Percentiles rank a stretch among this genome's conserved stretches.
These are phyloP conservation scores for Holocentrus rufus DNA, from an alignment of 2,797 vertebrate species.

Conservation along the genomic window DNA sequence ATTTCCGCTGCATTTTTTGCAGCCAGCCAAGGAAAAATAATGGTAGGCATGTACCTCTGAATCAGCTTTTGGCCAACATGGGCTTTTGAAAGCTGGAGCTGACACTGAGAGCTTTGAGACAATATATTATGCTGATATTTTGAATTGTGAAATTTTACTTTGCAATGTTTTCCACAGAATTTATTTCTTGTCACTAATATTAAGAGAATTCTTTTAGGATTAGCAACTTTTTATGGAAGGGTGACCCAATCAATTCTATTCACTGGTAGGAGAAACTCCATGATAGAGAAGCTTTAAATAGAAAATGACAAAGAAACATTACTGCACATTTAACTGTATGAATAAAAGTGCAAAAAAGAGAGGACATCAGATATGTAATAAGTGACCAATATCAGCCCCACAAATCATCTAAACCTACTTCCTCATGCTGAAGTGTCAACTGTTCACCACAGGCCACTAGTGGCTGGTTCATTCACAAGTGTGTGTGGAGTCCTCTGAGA, in stretches of 20 bases:
- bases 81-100: slow-evolving; percentile 18
- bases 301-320: too few species aligned
- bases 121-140: neutral
- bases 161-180: neutral
- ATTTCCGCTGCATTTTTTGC: slow-evolving; percentile 61
- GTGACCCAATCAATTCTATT: too few species aligned
- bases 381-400: neutral
- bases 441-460: neutral
- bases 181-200: neutral
- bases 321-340: too few species aligned
- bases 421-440: slow-evolving; percentile 31
- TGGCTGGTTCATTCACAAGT: slow-evolving; percentile 43
- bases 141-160: neutral
- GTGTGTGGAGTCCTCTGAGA: slow-evolving; percentile 49
- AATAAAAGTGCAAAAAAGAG: too few species aligned
- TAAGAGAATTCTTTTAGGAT: neutral
- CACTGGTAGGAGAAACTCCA: too few species aligned
- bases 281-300: too few species aligned
- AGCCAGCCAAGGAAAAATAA: slow-evolving; percentile 67
- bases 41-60: slow-evolving; percentile 53
- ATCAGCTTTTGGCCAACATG: slow-evolving; percentile 17
- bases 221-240: neutral
- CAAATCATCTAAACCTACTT: neutral
- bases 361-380: too few species aligned
- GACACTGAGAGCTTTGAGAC: neutral